These are phyloP conservation scores for Tenebrosternarchus preto DNA, from an alignment of 2,113 vertebrate genomes.

Conservation along the genomic window DNA sequence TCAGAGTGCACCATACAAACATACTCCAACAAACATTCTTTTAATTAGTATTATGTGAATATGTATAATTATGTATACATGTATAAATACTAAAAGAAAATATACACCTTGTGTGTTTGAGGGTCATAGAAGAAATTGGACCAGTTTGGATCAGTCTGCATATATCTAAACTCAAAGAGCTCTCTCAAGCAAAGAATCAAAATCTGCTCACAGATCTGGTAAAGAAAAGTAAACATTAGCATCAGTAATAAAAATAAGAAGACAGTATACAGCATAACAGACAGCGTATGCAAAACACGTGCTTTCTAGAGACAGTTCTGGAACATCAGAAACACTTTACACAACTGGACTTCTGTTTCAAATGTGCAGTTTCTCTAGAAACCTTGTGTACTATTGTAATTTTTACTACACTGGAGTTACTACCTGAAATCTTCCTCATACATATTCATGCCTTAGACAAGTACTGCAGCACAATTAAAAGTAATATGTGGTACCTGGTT, in stretches of 20 bases:
- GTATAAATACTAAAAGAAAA: background rate
- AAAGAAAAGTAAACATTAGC: background rate
- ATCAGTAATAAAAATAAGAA: background rate
- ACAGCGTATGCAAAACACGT: no score
- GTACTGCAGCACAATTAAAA: background rate
- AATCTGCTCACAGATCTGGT: constrained; percentile 93
- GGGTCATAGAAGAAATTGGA: constrained; percentile 98
- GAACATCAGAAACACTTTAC: no score
- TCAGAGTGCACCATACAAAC: background rate
- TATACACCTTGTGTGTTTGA: constrained; percentile 84
- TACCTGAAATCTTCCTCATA: no score
- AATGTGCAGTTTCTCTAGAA: no score
- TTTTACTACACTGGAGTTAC: no score
- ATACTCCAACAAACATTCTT: background rate
- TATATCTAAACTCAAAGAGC: constrained; percentile 94
- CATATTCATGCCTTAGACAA: background rate
- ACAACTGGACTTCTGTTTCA: background rate
- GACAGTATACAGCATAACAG: background rate
- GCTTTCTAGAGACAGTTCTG: no score
- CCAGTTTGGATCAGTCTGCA: constrained; percentile 99
- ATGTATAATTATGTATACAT: no score
- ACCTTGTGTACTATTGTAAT: no score
- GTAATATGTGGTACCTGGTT: no score
- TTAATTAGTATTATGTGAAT: no score
- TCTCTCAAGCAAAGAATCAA: constrained; percentile 88